phyloP scores from a whole-genome alignment of 2,113 vertebrate genomes.

The Epinephelus cyanopodus region DNA sequence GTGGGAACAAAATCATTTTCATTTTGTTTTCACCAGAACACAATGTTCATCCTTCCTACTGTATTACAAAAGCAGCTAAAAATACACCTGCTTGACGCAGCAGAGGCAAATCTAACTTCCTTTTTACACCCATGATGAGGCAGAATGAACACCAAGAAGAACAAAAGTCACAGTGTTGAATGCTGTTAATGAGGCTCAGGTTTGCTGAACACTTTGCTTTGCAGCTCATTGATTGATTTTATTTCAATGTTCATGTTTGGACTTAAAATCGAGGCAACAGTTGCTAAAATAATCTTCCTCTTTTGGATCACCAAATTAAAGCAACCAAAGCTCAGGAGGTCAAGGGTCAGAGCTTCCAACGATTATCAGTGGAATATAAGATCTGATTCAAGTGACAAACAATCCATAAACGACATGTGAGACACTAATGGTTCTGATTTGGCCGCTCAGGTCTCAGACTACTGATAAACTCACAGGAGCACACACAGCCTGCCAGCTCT shows the following conservation, averaged over 20 bases:
- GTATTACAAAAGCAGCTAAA: not conserved
- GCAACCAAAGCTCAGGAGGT: not conserved
- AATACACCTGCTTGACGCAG: not conserved
- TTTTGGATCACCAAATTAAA: not conserved
- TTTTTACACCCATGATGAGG: not conserved
- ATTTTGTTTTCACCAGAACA: too few species aligned
- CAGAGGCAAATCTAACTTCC: conserved; percentile 12
- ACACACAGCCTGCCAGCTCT: not conserved
- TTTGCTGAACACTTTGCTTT: not conserved
- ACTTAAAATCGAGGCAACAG: not conserved
- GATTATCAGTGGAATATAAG: too few species aligned
- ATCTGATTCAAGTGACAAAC: not conserved
- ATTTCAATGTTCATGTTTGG: not conserved
- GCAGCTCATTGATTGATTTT: not conserved
- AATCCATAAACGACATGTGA: not conserved
- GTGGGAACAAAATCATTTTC: fast-evolving
- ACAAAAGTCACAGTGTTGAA: not conserved
- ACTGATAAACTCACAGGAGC: not conserved
- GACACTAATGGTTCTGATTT: not conserved
- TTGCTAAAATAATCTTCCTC: not conserved
- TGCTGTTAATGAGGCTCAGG: not conserved
- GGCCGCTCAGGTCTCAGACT: not conserved
- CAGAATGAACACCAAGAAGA: conserved; percentile 9
- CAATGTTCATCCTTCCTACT: too few species aligned
- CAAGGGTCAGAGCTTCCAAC: not conserved